Conservation (phyloP, 2,113 vertebrate genomes). For the Macquaria australasica region DNA sequence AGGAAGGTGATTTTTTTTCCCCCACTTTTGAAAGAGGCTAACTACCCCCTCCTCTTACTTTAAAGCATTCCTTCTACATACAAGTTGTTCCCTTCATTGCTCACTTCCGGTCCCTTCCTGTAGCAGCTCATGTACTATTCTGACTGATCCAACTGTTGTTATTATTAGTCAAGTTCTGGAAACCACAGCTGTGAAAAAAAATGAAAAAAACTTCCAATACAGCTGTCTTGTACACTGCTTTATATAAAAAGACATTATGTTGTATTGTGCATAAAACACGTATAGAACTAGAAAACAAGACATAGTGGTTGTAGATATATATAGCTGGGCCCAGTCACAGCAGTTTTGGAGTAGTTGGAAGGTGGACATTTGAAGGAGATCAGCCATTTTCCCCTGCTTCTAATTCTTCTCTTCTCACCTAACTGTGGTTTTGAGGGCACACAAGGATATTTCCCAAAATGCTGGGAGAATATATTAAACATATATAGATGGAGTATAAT, state of each 20-base stretch:
- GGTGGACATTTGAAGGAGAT: background rate
- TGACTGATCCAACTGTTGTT: slow-evolving; percentile 40
- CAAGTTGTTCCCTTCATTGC: slow-evolving; percentile 36
- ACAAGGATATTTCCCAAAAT: background rate
- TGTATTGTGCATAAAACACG: background rate
- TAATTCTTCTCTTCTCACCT: background rate
- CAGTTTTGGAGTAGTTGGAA: background rate
- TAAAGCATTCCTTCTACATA: slow-evolving; percentile 28
- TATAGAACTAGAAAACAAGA: background rate
- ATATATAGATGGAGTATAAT: background rate
- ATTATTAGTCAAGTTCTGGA: slow-evolving; percentile 27
- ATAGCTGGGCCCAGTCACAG: background rate
- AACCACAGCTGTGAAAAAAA: slow-evolving; percentile 32
- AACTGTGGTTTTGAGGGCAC: background rate
- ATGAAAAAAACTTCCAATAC: background rate
- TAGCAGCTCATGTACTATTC: slow-evolving; percentile 59
- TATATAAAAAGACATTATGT: background rate
- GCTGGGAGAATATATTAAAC: background rate
- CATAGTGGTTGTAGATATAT: background rate
- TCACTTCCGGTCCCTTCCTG: slow-evolving; percentile 37
- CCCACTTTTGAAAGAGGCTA: background rate
- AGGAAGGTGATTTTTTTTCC: background rate
- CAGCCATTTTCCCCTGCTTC: background rate
- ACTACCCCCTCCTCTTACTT: background rate
- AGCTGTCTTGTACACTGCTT: background rate